Conservation (phyloP, 2,888 invertebrate genomes). For the Cepaea hortensis region DNA sequence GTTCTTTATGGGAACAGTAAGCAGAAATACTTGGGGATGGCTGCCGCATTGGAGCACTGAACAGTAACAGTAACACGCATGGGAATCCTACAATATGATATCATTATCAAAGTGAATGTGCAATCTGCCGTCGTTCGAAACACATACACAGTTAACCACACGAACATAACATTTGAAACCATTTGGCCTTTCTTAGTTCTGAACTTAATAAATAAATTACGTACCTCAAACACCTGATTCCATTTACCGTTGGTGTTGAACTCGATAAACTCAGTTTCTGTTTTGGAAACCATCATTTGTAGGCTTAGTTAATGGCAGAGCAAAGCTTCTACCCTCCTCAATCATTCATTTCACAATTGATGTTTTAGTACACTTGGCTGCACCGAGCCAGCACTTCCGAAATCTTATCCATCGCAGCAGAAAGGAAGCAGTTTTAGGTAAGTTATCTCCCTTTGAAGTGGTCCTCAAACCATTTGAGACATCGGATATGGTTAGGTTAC, state of each 20-base stretch:
- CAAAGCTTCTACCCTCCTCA: not conserved
- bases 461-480: too few relatives aligned
- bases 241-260: slow-evolving; percentile 61
- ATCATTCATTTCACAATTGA: not conserved
- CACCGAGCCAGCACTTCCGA: slow-evolving; percentile 21
- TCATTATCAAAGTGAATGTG: too few relatives aligned
- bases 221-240: slow-evolving; percentile 66
- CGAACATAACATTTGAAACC: too few relatives aligned
- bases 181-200: too few relatives aligned
- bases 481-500: too few relatives aligned
- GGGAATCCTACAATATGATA: too few relatives aligned
- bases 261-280: slow-evolving; percentile 66
- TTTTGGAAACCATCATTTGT: slow-evolving; percentile 58
- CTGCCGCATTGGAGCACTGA: too few relatives aligned
- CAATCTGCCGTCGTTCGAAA: too few relatives aligned
- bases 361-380: not conserved
- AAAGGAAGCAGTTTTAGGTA: not conserved
- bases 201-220: not conserved
- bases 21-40: too few relatives aligned
- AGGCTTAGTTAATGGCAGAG: not conserved
- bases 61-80: too few relatives aligned
- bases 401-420: slow-evolving; percentile 16
- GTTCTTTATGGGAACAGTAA: too few relatives aligned
- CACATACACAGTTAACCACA: too few relatives aligned
- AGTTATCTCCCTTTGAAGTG: not conserved